Conservation (phyloP, 2,888 invertebrate species). For the Chloromyia formosa region DNA sequence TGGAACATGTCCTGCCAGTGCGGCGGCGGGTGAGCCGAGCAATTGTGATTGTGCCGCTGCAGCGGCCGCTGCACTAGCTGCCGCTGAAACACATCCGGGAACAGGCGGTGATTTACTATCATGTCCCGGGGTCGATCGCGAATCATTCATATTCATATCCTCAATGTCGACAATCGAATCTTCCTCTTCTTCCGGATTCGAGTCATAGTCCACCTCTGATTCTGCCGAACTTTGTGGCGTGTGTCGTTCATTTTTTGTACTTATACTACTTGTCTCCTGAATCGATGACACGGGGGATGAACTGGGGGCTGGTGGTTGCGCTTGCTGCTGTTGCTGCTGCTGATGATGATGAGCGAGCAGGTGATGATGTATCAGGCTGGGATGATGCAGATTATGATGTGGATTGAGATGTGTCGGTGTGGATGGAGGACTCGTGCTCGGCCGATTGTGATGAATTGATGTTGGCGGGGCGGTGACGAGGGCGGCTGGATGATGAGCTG, state of each 20-base stretch:
- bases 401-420: conserved; percentile 42
- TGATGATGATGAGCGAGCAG: conserved; percentile 45
- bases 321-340: not conserved
- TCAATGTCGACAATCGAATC: conserved; percentile 83
- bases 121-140: conserved; percentile 62
- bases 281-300: conserved; percentile 49
- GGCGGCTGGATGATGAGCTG: conserved; percentile 64
- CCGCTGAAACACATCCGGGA: conserved; percentile 43
- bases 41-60: conserved; percentile 53
- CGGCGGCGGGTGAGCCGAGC: conserved; percentile 59
- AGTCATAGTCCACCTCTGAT: conserved; percentile 64
- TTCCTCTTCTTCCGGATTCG: conserved; percentile 61
- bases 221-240: conserved; percentile 63
- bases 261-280: conserved; percentile 53
- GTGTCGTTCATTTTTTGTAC: conserved; percentile 61
- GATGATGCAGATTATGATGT: conserved; percentile 46
- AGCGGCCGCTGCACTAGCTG: conserved; percentile 55
- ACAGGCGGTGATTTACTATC: conserved; percentile 59
- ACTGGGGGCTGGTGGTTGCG: conserved; percentile 28
- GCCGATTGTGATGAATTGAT: conserved; percentile 37
- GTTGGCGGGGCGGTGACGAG: conserved; percentile 47
- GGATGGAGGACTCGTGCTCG: conserved; percentile 42
- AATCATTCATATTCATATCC: conserved; percentile 72
- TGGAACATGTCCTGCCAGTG: conserved; percentile 68
- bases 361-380: conserved; percentile 26